Conservation (phyloP, 1,140 invertebrate genomes). For the Nephila pilipes region DNA sequence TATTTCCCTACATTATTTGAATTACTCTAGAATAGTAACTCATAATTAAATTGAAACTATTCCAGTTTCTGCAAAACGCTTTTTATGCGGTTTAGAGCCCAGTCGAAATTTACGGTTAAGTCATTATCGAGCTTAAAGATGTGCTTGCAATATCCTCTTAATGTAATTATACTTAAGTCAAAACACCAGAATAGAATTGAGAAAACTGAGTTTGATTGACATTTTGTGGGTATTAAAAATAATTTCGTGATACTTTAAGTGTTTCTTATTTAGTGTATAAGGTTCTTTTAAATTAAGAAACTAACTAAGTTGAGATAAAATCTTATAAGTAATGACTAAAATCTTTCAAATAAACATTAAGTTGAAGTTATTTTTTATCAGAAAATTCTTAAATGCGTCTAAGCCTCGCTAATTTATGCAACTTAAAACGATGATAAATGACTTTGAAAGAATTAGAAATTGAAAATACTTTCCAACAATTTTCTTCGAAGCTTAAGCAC, state of each 20-base stretch:
- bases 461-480: not conserved
- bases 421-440: slow-evolving; percentile 1
- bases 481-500: too few species aligned
- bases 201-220: not conserved
- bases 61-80: too few species aligned
- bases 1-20: too few species aligned
- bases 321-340: slow-evolving; percentile 1
- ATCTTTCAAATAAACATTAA: not conserved
- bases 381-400: not conserved
- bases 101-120: too few species aligned
- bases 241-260: not conserved
- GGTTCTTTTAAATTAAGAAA: not conserved
- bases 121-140: too few species aligned
- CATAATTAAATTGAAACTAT: too few species aligned
- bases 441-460: not conserved
- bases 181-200: too few species aligned
- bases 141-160: too few species aligned
- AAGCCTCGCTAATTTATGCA: not conserved
- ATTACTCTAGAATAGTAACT: too few species aligned
- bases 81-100: too few species aligned
- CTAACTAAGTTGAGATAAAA: not conserved
- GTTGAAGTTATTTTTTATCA: not conserved
- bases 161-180: too few species aligned
- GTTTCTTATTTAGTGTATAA: not conserved
- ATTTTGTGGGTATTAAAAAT: not conserved